A percentile compares a stretch with the other conserved stretches of the same genome.
Conservation (phyloP, 2,113 vertebrate genomes). For the Ammodytes marinus region DNA sequence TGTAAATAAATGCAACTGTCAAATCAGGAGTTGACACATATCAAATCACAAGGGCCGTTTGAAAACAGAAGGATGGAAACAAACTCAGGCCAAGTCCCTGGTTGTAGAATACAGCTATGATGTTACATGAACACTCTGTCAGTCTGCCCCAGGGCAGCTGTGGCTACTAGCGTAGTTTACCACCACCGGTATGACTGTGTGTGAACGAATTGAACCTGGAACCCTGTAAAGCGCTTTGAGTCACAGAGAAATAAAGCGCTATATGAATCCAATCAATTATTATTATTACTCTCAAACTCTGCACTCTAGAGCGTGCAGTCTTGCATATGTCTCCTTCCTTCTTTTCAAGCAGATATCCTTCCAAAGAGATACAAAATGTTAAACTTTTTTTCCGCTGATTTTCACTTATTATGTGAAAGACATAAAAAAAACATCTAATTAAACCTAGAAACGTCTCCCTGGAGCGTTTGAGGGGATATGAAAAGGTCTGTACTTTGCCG, state of each 20-base stretch:
- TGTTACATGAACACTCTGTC: not conserved
- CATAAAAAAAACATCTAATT: conserved; percentile 21
- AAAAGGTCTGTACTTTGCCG: conserved; percentile 28
- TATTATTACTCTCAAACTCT: not conserved
- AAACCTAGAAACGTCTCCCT: conserved; percentile 1
- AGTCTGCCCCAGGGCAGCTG: too few species aligned
- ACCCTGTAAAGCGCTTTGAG: too few species aligned
- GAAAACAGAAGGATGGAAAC: conserved; percentile 19
- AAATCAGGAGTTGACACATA: not conserved
- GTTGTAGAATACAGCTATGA: conserved; percentile 3
- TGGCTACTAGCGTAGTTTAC: too few species aligned
- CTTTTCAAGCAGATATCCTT: conserved; percentile 2
- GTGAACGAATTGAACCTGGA: too few species aligned
- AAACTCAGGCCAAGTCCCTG: conserved; percentile 11
- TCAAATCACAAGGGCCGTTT: conserved; percentile 7
- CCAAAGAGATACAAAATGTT: not conserved
- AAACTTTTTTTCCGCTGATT: not conserved
- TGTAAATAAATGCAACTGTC: not conserved
- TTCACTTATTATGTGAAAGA: not conserved
- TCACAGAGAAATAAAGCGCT: too few species aligned
- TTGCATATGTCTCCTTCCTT: not conserved
- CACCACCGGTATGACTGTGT: too few species aligned
- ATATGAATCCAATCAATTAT: too few species aligned
- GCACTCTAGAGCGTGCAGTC: not conserved
- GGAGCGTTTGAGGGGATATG: conserved; percentile 1